These are phyloP conservation scores for Nymphalis polychloros DNA, from an alignment of 2,888 invertebrate genomes.

Conservation along the genomic window DNA sequence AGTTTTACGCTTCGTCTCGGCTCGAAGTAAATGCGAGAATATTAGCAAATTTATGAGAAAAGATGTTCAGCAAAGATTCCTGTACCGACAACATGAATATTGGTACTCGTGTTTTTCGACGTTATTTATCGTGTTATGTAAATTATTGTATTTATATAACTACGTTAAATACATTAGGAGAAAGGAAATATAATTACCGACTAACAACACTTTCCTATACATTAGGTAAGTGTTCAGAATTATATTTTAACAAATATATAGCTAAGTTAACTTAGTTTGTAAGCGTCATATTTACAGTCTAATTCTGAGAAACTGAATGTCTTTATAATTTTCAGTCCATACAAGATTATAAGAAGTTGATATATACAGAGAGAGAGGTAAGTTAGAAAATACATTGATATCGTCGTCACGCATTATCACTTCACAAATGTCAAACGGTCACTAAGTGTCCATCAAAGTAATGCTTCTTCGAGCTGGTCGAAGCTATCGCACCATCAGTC, in stretches of 20 bases:
- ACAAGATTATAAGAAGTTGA: conserved; percentile 6
- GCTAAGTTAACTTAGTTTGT: neutral
- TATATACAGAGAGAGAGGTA: conserved; percentile 16
- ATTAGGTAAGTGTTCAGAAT: conserved; percentile 1
- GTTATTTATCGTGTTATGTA: conserved; percentile 24
- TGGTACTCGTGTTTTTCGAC: conserved; percentile 45
- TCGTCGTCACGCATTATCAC: conserved; percentile 35
- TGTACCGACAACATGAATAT: conserved; percentile 45
- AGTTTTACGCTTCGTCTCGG: conserved; percentile 69
- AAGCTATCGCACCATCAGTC: conserved; percentile 75
- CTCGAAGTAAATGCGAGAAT: conserved; percentile 68
- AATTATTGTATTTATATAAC: neutral
- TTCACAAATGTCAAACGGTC: conserved; percentile 38
- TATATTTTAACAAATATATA: neutral
- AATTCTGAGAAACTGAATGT: neutral
- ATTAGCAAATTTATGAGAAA: conserved; percentile 78
- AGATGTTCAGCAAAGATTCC: conserved; percentile 64
- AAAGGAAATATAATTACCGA: neutral
- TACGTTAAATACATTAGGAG: neutral
- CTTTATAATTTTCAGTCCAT: neutral
- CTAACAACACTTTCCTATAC: neutral
- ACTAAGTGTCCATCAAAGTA: conserved; percentile 63
- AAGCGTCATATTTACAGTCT: conserved; percentile 1
- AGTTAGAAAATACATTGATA: conserved; percentile 31
- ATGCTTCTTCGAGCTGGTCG: conserved; percentile 73